Evolutionary conservation across 2,797 vertebrate genomes (phyloP), one percentile per base, ranked within the genome.

Genomic region (Pipistrellus pipistrellus): DNA sequence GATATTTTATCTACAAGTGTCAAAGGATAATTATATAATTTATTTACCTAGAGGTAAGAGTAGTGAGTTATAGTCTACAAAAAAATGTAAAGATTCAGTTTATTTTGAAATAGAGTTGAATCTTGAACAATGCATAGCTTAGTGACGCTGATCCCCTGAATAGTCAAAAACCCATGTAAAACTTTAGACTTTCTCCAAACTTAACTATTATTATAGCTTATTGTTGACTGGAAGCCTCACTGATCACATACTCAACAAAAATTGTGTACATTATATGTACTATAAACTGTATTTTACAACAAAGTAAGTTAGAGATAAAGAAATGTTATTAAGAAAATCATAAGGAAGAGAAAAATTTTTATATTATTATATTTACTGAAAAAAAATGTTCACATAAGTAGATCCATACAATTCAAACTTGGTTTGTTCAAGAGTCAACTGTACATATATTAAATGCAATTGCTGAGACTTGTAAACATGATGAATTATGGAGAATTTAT

Each of bases 61-160:
- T 38, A 76, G n/a, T 68, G 55, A 87, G 21, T 68, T 64, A 73
- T 89, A 92, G 13, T 85, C 51, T 85, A 81, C 7, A 90, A 87
- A 62, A 62, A 35, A 87, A 59, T 21, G 12, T 51, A 57, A 83
- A 88, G 51, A 62, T 81, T 21, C 0, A 32, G 55, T 64, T 92
- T 88, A 62, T 77, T 90, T 95, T 92, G 27, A 91, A 88, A 84
- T 88, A 35, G 25, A 81, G 38, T 81, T 13, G 3, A 81, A 25
- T 25, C 25, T 81, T 41, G 35, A n/a, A 81, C 25, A 44, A 62
- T 38, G 11, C 25, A 44, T 21, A 59, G 17, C 3, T 80, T 62
- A 59, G 25, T 9, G 73, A 53, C 30, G 48, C 72, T n/a, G 27
- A 75, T 18, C 46, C 27, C 15, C 7, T n/a, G 27, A 25, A 57